Evolutionary conservation across 2,113 vertebrate genomes (phyloP).

Genomic region (Lamprologus ornatipinnis): DNA sequence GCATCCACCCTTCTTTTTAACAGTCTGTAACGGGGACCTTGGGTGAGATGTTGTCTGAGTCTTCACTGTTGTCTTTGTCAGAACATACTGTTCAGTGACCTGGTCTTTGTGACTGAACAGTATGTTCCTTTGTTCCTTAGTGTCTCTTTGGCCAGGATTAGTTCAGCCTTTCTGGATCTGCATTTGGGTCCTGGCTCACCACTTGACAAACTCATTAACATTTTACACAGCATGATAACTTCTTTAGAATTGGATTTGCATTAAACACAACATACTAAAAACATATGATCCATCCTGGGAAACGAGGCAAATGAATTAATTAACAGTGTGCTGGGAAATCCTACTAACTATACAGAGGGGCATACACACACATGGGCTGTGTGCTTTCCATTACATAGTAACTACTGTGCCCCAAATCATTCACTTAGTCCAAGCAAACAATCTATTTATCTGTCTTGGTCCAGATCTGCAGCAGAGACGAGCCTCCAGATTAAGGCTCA

Average conservation of each 20-base stretch:
- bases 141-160: background rate
- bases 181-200: background rate
- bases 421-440: conserved; percentile 38
- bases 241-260: background rate
- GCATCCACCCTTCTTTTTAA: background rate
- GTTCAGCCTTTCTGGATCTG: background rate
- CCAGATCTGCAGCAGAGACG: conserved; percentile 31
- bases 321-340: background rate
- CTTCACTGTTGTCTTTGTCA: background rate
- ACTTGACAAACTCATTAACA: background rate
- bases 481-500: conserved; percentile 12
- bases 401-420: conserved; percentile 38
- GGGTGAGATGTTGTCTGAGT: background rate
- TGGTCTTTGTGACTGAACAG: background rate
- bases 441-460: conserved; percentile 43
- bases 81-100: background rate
- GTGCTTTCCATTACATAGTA: conserved; percentile 15
- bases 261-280: background rate
- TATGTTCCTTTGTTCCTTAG: background rate
- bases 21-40: background rate
- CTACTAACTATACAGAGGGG: background rate
- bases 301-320: background rate
- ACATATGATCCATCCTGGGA: background rate
- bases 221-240: background rate
- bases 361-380: background rate